Evolutionary conservation across 92 coral and sea anemone genomes (phyloP), one percentile per base, ranked within the genome.

Genomic region (Nematostella vectensis): DNA sequence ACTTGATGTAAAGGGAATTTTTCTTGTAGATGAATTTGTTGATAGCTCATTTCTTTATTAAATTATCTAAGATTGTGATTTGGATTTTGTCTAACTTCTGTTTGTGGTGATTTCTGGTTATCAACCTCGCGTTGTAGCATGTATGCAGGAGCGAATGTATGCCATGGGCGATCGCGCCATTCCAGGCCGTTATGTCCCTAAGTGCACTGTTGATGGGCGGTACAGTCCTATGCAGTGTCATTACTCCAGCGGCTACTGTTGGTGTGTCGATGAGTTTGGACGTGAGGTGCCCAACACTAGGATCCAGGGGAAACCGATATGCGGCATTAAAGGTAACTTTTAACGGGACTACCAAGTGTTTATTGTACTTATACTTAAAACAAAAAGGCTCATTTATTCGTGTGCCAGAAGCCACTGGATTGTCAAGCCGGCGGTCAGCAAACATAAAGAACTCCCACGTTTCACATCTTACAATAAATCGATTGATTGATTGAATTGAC

Each of bases 181-280:
- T 24, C 87, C 82, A 12, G 95, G 95, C 29, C 88, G 86, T 6
- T 75, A 58, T 42, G 31, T 72, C 3, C 84, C 95, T 17, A 70
- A 61, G 38, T 85, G 95, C 54, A 69, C 62, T 28, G 31, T 51
- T 12, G 64, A 71, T 37, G 95, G 85, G 1, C 65, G 39, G 19
- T 85, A 85, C 62, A 54, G 61, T 45, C 58, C 62, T 21, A 71
- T 58, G 72, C 95, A 85, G 65, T 85, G 95, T 23, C 70, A 80
- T 22, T 37, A 29, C 24, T 61, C 71, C 16, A 80, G 70, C 28
- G 72, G 72, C 4, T 66, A 53, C 31, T 85, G 95, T 27, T 85
- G 95, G 95, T 85, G 95, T 48, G 66, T 80, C 16, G 79, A 76
- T 45, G 68, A 54, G 43, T 68, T 75, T 60, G 95, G 95, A 2